Evolutionary conservation across 2,797 vertebrate genomes (phyloP).

Genomic region (Eulemur albifrons): DNA sequence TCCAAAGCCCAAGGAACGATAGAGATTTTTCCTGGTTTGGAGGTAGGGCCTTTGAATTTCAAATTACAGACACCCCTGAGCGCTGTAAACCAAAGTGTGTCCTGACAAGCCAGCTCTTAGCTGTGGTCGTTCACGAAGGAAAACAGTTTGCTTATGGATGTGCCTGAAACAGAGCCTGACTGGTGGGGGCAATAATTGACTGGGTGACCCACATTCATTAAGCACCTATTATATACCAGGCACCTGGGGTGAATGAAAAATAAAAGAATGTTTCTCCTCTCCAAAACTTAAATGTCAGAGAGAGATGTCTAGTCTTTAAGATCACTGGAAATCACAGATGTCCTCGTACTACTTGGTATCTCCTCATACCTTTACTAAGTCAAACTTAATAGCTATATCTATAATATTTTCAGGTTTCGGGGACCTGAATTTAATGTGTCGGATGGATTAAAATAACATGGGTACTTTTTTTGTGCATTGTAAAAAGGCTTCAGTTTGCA

Average conservation of each 20-base stretch:
- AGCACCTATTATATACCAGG: not conserved
- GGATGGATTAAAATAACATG: not conserved
- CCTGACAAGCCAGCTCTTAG: not conserved
- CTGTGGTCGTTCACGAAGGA: not conserved
- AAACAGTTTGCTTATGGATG: conserved; percentile 30
- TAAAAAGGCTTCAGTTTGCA: not conserved
- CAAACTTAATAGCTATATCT: not conserved
- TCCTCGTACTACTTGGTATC: not conserved
- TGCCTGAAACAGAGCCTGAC: not conserved
- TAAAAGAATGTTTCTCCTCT: not conserved
- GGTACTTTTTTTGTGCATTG: not conserved
- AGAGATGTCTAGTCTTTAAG: not conserved
- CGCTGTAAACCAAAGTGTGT: not conserved
- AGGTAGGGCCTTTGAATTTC: conserved; percentile 1
- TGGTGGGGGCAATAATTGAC: not conserved
- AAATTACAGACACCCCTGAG: not conserved
- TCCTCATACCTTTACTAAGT: not conserved
- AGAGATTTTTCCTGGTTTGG: not conserved
- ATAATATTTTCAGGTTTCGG: conserved; percentile 17
- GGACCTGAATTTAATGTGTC: not conserved
- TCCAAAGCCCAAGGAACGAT: not conserved
- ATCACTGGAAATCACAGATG: not conserved
- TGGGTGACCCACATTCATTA: not conserved
- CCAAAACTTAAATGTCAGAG: not conserved
- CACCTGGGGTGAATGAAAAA: not conserved